Conservation (phyloP, 2,888 invertebrate genomes). For the Ferdinandea cuprea region DNA sequence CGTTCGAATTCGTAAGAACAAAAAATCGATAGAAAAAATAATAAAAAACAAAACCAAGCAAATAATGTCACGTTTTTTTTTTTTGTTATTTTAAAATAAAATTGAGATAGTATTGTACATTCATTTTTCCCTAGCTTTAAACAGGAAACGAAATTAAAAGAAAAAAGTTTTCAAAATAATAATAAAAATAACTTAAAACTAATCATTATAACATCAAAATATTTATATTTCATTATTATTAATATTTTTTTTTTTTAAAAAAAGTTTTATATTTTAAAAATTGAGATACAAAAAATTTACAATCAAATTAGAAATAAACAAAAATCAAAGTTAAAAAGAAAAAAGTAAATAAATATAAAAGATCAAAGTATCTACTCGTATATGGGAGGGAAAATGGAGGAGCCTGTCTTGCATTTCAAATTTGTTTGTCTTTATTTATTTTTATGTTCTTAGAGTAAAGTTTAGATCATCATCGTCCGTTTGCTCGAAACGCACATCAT, state of each 20-base stretch:
- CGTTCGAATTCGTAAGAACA: too few relatives aligned
- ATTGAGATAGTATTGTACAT: slow-evolving; percentile 39
- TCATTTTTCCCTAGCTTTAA: slow-evolving; percentile 9
- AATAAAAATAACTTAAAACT: slow-evolving; percentile 42
- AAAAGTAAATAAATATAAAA: slow-evolving; percentile 14
- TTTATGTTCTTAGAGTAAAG: slow-evolving; percentile 55
- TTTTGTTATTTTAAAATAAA: slow-evolving; percentile 45
- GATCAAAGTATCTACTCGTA: not conserved
- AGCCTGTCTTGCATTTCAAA: slow-evolving; percentile 44
- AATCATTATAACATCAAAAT: slow-evolving; percentile 31
- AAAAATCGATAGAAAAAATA: too few relatives aligned
- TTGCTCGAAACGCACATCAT: slow-evolving; percentile 50
- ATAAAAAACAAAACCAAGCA: too few relatives aligned
- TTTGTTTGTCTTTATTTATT: slow-evolving; percentile 25
- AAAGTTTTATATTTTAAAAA: slow-evolving; percentile 2
- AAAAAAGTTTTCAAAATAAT: slow-evolving; percentile 8
- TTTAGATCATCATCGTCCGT: slow-evolving; percentile 47
- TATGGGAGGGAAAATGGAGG: slow-evolving; percentile 16
- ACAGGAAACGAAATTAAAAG: too few relatives aligned
- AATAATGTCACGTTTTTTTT: too few relatives aligned
- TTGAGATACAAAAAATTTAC: slow-evolving; percentile 39
- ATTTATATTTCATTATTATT: slow-evolving; percentile 15
- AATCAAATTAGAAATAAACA: slow-evolving; percentile 13
- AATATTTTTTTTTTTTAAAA: too few relatives aligned
- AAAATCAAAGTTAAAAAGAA: slow-evolving; percentile 25